phyloP scores from a whole-genome alignment of 2,797 vertebrate species.

The Alauda arvensis region DNA sequence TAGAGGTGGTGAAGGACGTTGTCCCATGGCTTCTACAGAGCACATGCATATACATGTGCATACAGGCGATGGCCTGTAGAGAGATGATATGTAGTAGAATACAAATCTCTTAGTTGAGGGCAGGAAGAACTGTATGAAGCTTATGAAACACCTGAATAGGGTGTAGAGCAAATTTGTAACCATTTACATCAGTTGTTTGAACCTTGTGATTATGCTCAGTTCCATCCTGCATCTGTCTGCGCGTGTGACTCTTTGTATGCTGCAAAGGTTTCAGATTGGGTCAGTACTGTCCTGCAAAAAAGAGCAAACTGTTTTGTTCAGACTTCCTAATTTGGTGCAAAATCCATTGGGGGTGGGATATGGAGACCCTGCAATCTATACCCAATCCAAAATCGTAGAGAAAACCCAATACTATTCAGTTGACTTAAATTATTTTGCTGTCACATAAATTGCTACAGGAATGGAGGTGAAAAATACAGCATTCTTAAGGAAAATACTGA shows the following conservation, averaged over 20 bases:
- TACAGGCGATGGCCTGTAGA: background rate
- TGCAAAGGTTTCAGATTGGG: background rate
- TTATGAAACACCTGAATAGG: background rate
- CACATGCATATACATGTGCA: too few species aligned
- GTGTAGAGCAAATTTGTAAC: background rate
- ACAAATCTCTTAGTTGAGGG: background rate
- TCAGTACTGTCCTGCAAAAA: background rate
- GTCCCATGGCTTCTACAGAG: background rate
- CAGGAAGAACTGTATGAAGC: background rate
- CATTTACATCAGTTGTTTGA: background rate
- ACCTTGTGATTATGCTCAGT: background rate
- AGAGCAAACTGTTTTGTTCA: background rate
- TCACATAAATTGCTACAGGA: background rate
- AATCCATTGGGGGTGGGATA: background rate
- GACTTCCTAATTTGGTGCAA: background rate
- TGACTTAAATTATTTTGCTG: background rate
- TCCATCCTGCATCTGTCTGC: background rate
- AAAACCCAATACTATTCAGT: fast-evolving
- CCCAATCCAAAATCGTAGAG: background rate
- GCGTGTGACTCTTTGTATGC: background rate
- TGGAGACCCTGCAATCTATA: fast-evolving
- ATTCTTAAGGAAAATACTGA: background rate
- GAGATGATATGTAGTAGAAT: background rate
- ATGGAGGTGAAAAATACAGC: background rate
- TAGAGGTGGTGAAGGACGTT: background rate